These are phyloP conservation scores for Loripinus fragilis DNA, from an alignment of 2,888 invertebrate species.

Conservation along the genomic window DNA sequence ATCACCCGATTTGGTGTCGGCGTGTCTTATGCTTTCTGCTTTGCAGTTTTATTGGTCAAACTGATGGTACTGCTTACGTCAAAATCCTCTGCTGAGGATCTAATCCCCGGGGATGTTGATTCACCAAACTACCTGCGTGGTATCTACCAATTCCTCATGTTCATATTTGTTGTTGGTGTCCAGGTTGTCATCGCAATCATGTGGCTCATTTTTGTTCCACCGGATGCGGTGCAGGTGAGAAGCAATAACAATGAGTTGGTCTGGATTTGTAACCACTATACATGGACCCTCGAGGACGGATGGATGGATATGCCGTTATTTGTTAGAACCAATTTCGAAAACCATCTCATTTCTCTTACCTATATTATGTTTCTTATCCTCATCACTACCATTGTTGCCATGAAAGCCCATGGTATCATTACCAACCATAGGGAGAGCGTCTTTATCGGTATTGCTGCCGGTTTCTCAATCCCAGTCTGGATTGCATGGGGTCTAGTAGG, in stretches of 20 bases:
- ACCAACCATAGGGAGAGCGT: conserved; percentile 97
- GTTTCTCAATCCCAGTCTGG: conserved; percentile 91
- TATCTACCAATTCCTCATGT: conserved; percentile 93
- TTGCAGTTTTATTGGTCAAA: conserved; percentile 95
- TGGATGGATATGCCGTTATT: conserved; percentile 70
- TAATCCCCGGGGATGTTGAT: conserved; percentile 82
- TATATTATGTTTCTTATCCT: conserved; percentile 93
- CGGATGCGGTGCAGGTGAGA: conserved; percentile 75
- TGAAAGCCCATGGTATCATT: conserved; percentile 90
- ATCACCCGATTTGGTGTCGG: conserved; percentile 84
- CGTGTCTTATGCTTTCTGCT: conserved; percentile 89
- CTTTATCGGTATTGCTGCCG: conserved; percentile 94
- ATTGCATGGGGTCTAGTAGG: conserved; percentile 87
- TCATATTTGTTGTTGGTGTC: conserved; percentile 95
- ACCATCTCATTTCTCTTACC: conserved; percentile 90
- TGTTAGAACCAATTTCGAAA: conserved; percentile 78
- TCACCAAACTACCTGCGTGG: conserved; percentile 92
- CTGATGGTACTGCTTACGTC: conserved; percentile 96
- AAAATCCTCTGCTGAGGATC: conserved; percentile 87
- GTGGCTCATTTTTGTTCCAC: conserved; percentile 83
- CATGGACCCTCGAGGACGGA: conserved; percentile 67
- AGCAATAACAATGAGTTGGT: conserved; percentile 68
- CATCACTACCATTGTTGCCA: conserved; percentile 92
- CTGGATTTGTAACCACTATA: conserved; percentile 82
- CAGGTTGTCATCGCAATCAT: conserved; percentile 83